Evolutionary conservation across 2,888 invertebrate genomes (phyloP).

Genomic region (Tigriopus californicus): DNA sequence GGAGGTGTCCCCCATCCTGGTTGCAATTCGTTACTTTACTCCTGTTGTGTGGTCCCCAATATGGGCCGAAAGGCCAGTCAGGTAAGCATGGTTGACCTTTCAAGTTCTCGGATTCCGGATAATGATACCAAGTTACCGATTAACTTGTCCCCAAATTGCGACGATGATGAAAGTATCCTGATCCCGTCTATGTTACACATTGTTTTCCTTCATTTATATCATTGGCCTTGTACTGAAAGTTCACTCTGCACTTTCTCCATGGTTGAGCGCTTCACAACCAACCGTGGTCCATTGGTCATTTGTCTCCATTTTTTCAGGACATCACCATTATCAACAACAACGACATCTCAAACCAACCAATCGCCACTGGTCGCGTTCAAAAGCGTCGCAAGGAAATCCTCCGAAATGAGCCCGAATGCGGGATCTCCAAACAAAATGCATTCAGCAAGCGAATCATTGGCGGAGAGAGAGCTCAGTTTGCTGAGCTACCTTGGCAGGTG

Average conservation of each 20-base stretch:
- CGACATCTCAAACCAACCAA: too few species aligned
- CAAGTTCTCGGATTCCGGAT: too few species aligned
- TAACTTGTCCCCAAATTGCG: too few species aligned
- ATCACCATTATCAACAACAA: too few species aligned
- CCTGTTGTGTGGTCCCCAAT: neutral
- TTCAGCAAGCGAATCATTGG: slow-evolving; percentile 57
- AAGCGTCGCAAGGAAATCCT: neutral
- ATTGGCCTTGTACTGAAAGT: neutral
- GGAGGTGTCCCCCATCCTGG: neutral
- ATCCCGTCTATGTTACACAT: too few species aligned
- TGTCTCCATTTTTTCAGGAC: neutral
- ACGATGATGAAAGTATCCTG: too few species aligned
- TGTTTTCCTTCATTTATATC: neutral
- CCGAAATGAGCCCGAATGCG: slow-evolving; percentile 34
- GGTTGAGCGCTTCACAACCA: too few species aligned
- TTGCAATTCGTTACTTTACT: neutral
- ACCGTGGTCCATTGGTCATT: too few species aligned
- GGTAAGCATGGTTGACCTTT: too few species aligned
- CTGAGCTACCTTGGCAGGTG: slow-evolving; percentile 60
- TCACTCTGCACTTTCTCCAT: neutral
- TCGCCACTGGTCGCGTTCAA: neutral
- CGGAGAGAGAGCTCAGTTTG: slow-evolving; percentile 52
- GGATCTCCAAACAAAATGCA: slow-evolving; percentile 40
- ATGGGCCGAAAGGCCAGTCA: neutral
- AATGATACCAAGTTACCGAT: too few species aligned